Evolutionary conservation across 2,797 vertebrate genomes (phyloP).

Genomic region (Parambassis ranga): DNA sequence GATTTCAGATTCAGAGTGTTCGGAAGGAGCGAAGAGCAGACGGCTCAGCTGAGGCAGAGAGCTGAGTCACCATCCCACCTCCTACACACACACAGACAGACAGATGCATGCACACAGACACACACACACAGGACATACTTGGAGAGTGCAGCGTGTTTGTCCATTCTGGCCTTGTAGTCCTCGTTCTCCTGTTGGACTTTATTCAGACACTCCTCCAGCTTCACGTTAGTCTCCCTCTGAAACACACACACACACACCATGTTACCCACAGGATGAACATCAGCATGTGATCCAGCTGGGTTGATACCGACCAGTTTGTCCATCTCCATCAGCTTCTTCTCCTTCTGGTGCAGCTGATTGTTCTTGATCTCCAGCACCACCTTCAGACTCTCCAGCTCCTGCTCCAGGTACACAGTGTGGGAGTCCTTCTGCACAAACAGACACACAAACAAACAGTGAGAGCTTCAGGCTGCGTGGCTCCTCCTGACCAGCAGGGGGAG

Average conservation of each 20-base stretch:
- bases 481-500: constrained; percentile 25
- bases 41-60: not conserved
- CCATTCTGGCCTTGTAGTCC: constrained; percentile 92
- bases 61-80: not conserved
- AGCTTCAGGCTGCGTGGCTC: not conserved
- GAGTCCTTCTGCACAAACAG: constrained; percentile 84
- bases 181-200: constrained; percentile 95
- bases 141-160: constrained; percentile 92
- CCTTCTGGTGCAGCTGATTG: constrained; percentile 90
- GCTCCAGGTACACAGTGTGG: constrained; percentile 90
- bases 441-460: not conserved
- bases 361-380: constrained; percentile 96
- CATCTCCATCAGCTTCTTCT: constrained; percentile 92
- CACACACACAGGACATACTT: constrained; percentile 73
- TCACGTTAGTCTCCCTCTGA: constrained; percentile 87
- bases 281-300: not conserved
- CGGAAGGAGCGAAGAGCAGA: too few relatives aligned
- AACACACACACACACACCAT: not conserved
- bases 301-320: constrained; percentile 85
- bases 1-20: too few relatives aligned
- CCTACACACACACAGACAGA: not conserved
- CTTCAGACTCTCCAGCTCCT: constrained; percentile 94
- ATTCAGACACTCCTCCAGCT: constrained; percentile 87
- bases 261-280: too few relatives aligned
- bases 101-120: too few relatives aligned